Base-by-base conservation (phyloP, 2,113 vertebrate genomes). In the Heterocephalus glaber region DNA sequence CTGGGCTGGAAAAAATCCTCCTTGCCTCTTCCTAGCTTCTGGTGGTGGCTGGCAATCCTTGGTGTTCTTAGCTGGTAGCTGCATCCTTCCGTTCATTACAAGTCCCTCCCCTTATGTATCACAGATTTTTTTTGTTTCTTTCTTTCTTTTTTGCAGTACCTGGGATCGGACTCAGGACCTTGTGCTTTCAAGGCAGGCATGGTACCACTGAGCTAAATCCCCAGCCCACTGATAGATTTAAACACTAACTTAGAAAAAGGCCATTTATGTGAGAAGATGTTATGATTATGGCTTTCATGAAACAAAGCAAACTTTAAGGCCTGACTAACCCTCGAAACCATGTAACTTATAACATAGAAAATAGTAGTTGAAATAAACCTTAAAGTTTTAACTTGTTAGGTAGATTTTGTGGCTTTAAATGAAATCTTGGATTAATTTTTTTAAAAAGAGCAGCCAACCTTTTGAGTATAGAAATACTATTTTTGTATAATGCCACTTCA, bases 401-500 rank as follows among this genome's bases (percentile, higher is more conserved):
- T 83, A 83, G 79, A 96, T 8, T 30, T 54, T 81, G 24, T 80
- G 65, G 38, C 76, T 94, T 33, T 92, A 89, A 74, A 35, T 94
- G 54, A 88, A 96, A 93, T 81, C 33, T 79, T 93, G 58, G 49
- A 76, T 90, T 95, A 81, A 86, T 80, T 95, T 80, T 95, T 77
- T 93, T 65, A 82, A 85, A 93, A 93, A n/a, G 54, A 92, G 20
- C 38, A 96, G 41, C 26, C 22, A 26, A 49, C 85, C 54, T 85
- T 93, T 84, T 90, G 63, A 89, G 38, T 77, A 54, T 68, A 80
- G 68, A 92, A 66, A 81, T 95, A 94, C 38, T 77, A 93, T 92
- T 94, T 97, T 94, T 92, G 24, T 93, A 94, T 88, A 89, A 56
- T 96, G 38, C 49, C 68, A 92, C 72, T 94, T 92, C 56, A 95